Base-by-base conservation (phyloP, 2,797 vertebrate species). In the Limnodromus scolopaceus region DNA sequence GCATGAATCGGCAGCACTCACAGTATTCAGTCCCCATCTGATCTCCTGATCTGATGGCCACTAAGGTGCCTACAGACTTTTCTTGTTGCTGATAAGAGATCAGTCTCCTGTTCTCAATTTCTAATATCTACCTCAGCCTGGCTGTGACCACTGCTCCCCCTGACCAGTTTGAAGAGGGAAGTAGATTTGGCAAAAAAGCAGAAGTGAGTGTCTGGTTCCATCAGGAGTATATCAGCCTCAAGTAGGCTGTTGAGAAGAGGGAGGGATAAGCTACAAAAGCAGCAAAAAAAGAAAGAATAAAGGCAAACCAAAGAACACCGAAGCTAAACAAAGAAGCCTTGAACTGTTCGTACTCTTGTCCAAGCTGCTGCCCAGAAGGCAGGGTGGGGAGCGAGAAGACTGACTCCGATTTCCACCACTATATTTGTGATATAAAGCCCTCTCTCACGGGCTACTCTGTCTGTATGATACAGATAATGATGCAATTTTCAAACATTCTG, bases 391-490 rank as follows among this genome's bases (percentile, higher is more conserved):
- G 20, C 1, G 1, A 88, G 66, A 88, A 7, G 38, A 69, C 41
- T 10, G 39, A 68, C 13, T 81, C 43, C 4, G 20, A 53, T 72
- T 87, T 87, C 69, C 45, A 81, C 32, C 7, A 3, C 28, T 16
- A 6, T 1, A 1, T 58, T 60, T 88, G 45, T n/a, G 45, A 45
- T 14, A n/a, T 7, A 77, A 54, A 79, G 68, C 60, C 65, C 28
- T 57, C 71, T 39, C 79, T 79, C 0, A 0, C 24, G 60, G n/a
- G 32, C 43, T 83, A 60, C 64, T 89, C 76, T 9, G 5, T 34
- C 70, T 94, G 91, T 54, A 36, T 17, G 41, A 43, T 46, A 90
- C 60, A 91, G 89, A 96, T 74, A 87, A 70, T 36, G 72, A 70
- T 49, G 71, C 38, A 55, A 24, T 30, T 70, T 70, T 55, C 68